Conservation (phyloP, 1,140 invertebrate genomes). For the Leptinotarsa texana region DNA sequence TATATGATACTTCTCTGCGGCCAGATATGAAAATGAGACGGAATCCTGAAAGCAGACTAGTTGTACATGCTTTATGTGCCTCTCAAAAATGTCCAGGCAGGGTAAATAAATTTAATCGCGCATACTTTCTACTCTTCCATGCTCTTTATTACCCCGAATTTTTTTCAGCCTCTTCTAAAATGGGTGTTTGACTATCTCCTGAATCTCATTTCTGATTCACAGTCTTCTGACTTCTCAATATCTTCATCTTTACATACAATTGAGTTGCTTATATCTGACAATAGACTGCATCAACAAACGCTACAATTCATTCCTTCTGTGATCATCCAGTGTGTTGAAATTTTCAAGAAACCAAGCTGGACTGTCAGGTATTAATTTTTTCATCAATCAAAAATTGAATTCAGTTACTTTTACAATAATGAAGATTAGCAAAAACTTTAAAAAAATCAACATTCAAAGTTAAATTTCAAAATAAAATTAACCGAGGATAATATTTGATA, state of each 20-base stretch:
- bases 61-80: constrained; percentile 41
- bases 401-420: too few species aligned
- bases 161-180: constrained; percentile 30
- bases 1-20: constrained; percentile 20
- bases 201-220: constrained; percentile 30
- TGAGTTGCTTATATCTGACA: constrained; percentile 41
- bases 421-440: too few species aligned
- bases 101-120: constrained; percentile 25
- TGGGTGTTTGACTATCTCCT: constrained; percentile 31
- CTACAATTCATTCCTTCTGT: constrained; percentile 29
- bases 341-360: constrained; percentile 38
- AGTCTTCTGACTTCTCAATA: constrained; percentile 27
- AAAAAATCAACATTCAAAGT: too few species aligned
- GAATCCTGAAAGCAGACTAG: constrained; percentile 40
- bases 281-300: constrained; percentile 34
- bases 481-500: too few species aligned
- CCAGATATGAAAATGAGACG: constrained; percentile 39
- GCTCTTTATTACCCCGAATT: not conserved
- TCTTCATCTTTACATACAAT: constrained; percentile 37
- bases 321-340: constrained; percentile 32
- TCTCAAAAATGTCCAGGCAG: constrained; percentile 34
- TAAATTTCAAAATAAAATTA: too few species aligned
- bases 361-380: constrained; percentile 34
- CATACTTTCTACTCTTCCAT: too few species aligned
- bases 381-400: too few species aligned